A percentile compares a stretch with the other conserved stretches of the same genome.
Evolutionary conservation across 30 jellyfish, hydroid and myxozoan species (phyloP).

Genomic region (Pelagia noctiluca): DNA sequence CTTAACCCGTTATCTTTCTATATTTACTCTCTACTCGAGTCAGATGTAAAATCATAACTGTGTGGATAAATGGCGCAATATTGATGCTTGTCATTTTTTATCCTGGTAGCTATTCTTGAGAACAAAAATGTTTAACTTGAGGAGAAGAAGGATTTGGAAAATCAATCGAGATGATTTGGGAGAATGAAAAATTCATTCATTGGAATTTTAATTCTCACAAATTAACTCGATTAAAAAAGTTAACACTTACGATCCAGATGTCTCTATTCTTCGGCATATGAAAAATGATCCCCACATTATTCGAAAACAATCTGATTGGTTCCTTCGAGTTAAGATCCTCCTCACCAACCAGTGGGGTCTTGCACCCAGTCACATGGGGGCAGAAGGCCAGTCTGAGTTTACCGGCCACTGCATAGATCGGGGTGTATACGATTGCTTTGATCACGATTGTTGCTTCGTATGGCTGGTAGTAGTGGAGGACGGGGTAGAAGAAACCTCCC

Average conservation of each 20-base stretch:
- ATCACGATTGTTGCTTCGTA: constrained; percentile 29
- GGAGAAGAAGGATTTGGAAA: too few relatives aligned
- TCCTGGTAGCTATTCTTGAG: too few relatives aligned
- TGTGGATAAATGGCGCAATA: too few relatives aligned
- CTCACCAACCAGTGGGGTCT: constrained; percentile 39
- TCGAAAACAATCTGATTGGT: not conserved
- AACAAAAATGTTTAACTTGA: too few relatives aligned
- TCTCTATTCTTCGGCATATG: not conserved
- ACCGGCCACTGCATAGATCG: constrained; percentile 73
- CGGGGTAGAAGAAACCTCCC: constrained; percentile 39
- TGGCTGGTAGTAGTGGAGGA: constrained; percentile 88
- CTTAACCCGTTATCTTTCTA: too few relatives aligned
- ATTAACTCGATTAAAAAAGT: too few relatives aligned
- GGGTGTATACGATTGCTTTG: constrained; percentile 73
- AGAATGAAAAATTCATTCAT: too few relatives aligned
- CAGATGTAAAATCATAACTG: too few relatives aligned
- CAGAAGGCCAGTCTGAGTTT: constrained; percentile 55
- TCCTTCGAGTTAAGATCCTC: not conserved
- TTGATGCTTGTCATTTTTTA: too few relatives aligned
- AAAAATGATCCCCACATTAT: not conserved
- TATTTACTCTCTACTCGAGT: too few relatives aligned
- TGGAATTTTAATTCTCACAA: too few relatives aligned
- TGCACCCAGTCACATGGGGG: constrained; percentile 89
- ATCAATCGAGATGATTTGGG: too few relatives aligned
- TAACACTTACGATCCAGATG: not conserved